Evolutionary conservation across 37 sponge, comb jelly and placozoan genomes (phyloP).

Genomic region (Theonella swinhoei): DNA sequence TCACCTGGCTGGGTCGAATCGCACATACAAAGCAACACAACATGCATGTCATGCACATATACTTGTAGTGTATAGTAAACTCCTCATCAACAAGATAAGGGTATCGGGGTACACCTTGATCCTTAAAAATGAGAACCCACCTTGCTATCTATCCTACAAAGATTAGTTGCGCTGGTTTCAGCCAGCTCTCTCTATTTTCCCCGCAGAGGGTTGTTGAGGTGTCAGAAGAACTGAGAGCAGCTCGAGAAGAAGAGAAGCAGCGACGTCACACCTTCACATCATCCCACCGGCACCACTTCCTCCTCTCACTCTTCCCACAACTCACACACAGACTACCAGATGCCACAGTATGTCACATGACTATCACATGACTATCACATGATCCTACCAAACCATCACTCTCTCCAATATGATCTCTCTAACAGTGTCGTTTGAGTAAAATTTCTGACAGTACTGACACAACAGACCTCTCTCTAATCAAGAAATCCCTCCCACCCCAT

Average conservation of each 20-base stretch:
- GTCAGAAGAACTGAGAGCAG: neutral
- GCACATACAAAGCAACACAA: no score
- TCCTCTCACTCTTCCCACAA: slow-evolving; percentile 56
- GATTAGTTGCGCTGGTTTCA: no score
- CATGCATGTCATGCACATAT: no score
- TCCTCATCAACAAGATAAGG: no score
- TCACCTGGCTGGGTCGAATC: no score
- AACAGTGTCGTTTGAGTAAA: neutral
- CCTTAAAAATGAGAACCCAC: no score
- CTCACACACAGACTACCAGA: slow-evolving; percentile 47
- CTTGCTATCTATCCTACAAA: no score
- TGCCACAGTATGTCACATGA: slow-evolving; percentile 26
- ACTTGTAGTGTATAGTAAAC: no score
- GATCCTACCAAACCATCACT: no score
- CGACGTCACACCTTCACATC: slow-evolving; percentile 19
- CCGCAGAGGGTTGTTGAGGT: slow-evolving; percentile 24
- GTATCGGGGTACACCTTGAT: no score
- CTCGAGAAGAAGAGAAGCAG: slow-evolving; percentile 45
- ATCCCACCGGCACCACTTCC: slow-evolving; percentile 46
- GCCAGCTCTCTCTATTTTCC: neutral
- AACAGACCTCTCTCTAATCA: neutral
- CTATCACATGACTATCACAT: neutral
- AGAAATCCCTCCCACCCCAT: neutral
- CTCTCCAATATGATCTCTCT: neutral
- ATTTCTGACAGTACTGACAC: neutral